Evolutionary conservation across 2,797 vertebrate genomes (phyloP), one percentile per base, ranked within the genome.

Genomic region (Pygocentrus nattereri): DNA sequence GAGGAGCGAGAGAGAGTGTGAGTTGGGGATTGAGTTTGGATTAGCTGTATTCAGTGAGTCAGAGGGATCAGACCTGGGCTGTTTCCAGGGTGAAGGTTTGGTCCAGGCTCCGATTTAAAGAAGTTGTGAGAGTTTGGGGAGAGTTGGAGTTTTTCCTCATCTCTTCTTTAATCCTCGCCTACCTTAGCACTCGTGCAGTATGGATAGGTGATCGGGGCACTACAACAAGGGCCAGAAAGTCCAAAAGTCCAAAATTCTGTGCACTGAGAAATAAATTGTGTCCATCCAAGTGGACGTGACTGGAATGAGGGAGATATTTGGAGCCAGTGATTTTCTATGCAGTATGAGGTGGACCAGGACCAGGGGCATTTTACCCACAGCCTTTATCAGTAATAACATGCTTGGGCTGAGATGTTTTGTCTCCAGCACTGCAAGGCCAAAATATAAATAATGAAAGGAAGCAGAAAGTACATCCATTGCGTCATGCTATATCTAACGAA

Each of bases 21-120:
- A 7, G 41, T 70, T 44, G 25, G 34, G 67, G 30, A 79, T 64
- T 59, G 74, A 68, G 68, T 73, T 34, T n/a, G 74, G 74, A 83
- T 80, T 67, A 80, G 44, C 47, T 72, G 31, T 52, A 59, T 27
- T 70, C 70, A 59, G 38, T 38, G 38, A 80, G 62, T 31, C 80
- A 38, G 31, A 79, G 70, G 71, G 65, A 74, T 75, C 72, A 74
- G 47, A 58, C 56, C 16, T 49, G 19, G 12, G 21, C 77, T 71
- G 25, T 27, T 50, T 25, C 50, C 70, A 73, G 70, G 19, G 18
- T 30, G 34, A 67, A 41, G 38, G 41, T 44, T n/a, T 56, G 54
- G 54, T 67, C 30, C 27, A 44, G 5, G 61, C 56, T 58, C 56
- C n/a, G 23, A 58, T n/a, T n/a, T 58, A n/a, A 44, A 67, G 10